phyloP scores from a whole-genome alignment of 2,113 vertebrate genomes.

The Gopherus flavomarginatus region DNA sequence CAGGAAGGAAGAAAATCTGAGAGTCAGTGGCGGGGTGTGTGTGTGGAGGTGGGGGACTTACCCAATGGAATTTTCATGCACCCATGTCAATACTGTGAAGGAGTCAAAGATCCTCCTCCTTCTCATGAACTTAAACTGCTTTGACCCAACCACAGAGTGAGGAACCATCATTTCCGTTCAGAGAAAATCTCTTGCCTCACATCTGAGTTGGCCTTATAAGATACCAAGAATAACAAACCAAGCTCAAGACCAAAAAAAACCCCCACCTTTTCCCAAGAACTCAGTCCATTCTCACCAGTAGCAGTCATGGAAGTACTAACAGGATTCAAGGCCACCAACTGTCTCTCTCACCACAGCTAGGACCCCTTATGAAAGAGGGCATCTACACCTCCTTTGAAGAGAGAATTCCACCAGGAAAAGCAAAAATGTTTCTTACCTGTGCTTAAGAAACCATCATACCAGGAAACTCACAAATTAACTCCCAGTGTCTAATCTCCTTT shows the following conservation, averaged over 20 bases:
- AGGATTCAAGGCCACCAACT: background rate
- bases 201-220: background rate
- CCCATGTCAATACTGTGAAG: background rate
- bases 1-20: background rate
- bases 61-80: background rate
- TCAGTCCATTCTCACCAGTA: accelerated
- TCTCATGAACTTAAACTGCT: background rate
- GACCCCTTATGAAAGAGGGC: background rate
- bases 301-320: background rate
- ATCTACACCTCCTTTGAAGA: background rate
- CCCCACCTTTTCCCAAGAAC: background rate
- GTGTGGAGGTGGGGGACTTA: too few relatives aligned
- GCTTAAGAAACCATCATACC: background rate
- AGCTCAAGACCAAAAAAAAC: background rate
- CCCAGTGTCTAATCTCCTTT: background rate
- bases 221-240: background rate
- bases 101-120: background rate
- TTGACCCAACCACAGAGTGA: background rate
- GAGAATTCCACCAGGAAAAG: background rate
- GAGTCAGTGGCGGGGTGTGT: background rate
- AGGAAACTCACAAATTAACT: background rate
- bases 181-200: background rate
- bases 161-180: background rate
- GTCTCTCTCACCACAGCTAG: background rate
- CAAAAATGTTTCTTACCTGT: accelerated